These are phyloP conservation scores for Periophthalmus magnuspinnatus DNA, from an alignment of 2,797 vertebrate genomes.

Conservation along the genomic window DNA sequence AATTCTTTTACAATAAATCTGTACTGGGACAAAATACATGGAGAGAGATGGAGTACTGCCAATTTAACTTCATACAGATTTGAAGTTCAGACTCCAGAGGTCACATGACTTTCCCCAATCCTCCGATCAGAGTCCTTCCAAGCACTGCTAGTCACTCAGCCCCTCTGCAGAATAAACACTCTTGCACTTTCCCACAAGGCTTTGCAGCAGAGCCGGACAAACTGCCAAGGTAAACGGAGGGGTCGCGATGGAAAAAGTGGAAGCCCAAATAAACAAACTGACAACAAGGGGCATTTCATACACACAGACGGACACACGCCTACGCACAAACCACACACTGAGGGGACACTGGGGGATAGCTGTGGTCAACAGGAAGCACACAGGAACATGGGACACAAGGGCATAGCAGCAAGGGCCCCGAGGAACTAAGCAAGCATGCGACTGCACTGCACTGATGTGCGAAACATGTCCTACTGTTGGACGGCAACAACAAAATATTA, in stretches of 20 bases:
- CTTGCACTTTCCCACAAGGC: conserved; percentile 71
- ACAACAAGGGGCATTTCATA: conserved; percentile 25
- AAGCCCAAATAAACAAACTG: conserved; percentile 45
- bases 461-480: neutral
- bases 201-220: conserved; percentile 48
- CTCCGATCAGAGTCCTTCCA: conserved; percentile 50
- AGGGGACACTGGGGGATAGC: conserved; percentile 32
- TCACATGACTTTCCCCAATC: conserved; percentile 30
- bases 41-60: no score
- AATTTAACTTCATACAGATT: no score
- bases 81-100: conserved; percentile 5
- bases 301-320: conserved; percentile 20
- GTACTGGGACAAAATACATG: no score
- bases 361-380: conserved; percentile 27
- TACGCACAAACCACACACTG: conserved; percentile 1
- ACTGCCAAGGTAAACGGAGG: conserved; percentile 71
- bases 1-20: no score
- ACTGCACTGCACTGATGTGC: neutral
- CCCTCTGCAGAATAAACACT: conserved; percentile 72
- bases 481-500: no score
- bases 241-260: conserved; percentile 70
- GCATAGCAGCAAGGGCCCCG: neutral
- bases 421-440: neutral
- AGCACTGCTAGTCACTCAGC: conserved; percentile 53
- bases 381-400: neutral